Evolutionary conservation across 2,888 invertebrate species (phyloP).

Genomic region (Phorcus lineatus): DNA sequence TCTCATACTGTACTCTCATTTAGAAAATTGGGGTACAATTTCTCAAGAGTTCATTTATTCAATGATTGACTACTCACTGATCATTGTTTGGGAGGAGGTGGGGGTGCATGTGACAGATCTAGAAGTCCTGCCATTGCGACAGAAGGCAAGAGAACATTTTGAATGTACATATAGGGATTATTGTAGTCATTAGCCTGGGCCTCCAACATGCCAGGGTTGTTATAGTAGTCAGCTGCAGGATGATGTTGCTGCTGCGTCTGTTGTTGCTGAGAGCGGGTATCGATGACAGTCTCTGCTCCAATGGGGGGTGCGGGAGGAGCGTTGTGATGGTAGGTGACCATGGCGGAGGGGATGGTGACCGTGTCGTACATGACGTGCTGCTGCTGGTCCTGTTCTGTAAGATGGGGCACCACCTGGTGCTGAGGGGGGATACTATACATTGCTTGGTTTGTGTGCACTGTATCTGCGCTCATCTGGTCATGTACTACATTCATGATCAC

Average conservation of each 20-base stretch:
- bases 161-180: slow-evolving; percentile 37
- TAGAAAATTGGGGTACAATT: no score
- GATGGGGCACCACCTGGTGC: slow-evolving; percentile 13
- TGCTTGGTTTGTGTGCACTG: neutral
- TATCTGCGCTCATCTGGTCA: slow-evolving; percentile 24
- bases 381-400: neutral
- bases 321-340: slow-evolving; percentile 21
- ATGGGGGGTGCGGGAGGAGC: slow-evolving; percentile 24
- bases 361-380: slow-evolving; percentile 10
- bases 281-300: slow-evolving; percentile 29
- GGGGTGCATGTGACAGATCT: slow-evolving; percentile 34
- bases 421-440: neutral
- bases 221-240: slow-evolving; percentile 1
- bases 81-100: neutral
- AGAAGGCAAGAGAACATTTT: slow-evolving; percentile 37
- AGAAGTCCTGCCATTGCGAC: slow-evolving; percentile 38
- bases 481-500: slow-evolving; percentile 26
- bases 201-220: slow-evolving; percentile 19
- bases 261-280: slow-evolving; percentile 27
- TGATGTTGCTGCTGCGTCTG: slow-evolving; percentile 14
- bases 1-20: no score
- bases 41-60: no score
- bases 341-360: slow-evolving; percentile 15
- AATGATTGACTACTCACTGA: no score
- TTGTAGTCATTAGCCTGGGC: slow-evolving; percentile 31